Percentiles rank a stretch among this genome's conserved stretches.
phyloP scores from a whole-genome alignment of 1,140 invertebrate genomes.

The Uloborus diversus region DNA sequence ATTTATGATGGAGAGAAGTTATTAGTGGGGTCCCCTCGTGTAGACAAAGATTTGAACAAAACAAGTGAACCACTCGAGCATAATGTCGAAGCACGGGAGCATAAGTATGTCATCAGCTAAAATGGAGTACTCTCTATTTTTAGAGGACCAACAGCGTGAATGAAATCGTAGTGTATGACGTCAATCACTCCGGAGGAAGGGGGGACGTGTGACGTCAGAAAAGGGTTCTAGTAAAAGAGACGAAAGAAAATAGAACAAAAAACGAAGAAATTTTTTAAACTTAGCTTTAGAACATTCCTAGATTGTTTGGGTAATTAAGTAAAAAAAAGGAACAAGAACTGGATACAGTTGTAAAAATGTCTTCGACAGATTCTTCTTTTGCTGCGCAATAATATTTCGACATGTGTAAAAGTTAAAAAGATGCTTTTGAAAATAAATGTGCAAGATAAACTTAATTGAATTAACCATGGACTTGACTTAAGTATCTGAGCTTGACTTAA shows the following conservation, averaged over 20 bases:
- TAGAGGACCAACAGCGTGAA: conserved; percentile 26
- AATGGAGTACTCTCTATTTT: conserved; percentile 39
- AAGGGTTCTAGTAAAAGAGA: conserved; percentile 7
- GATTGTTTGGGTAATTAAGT: conserved; percentile 7
- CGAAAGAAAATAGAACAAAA: conserved; percentile 5
- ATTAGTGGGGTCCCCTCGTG: no score
- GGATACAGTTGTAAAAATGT: no score
- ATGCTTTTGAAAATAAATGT: no score
- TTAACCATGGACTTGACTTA: no score
- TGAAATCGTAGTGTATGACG: conserved; percentile 45
- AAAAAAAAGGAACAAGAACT: no score
- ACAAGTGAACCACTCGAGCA: neutral
- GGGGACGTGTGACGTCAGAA: conserved; percentile 37
- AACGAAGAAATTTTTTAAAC: neutral
- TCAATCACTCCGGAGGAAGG: conserved; percentile 21
- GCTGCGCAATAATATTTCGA: no score
- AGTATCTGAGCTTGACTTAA: no score
- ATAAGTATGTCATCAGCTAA: conserved; percentile 25
- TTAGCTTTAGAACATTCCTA: neutral
- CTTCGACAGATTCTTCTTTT: no score
- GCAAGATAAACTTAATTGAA: no score
- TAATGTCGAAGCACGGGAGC: neutral
- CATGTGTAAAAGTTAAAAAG: no score
- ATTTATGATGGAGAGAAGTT: no score
- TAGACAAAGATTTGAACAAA: neutral